phyloP scores from a whole-genome alignment of 2,113 vertebrate species.

The Dicrurus megarhynchus region DNA sequence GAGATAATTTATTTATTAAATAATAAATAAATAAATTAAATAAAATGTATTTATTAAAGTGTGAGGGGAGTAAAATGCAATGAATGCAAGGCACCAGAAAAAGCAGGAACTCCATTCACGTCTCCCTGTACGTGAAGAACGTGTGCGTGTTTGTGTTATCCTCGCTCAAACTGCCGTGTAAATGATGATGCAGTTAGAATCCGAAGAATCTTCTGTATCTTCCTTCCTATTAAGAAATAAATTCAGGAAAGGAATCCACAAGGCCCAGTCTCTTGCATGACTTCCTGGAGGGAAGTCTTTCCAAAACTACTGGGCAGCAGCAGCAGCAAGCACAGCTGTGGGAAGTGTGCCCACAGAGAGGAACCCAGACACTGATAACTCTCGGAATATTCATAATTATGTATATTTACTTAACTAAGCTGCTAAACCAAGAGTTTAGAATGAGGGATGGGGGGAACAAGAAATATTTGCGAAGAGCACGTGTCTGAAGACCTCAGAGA shows the following conservation, averaged over 20 bases:
- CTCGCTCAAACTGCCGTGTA: not conserved
- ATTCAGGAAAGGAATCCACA: not conserved
- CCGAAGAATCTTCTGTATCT: not conserved
- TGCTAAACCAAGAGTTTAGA: not conserved
- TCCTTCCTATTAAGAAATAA: not conserved
- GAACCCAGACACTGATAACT: not conserved
- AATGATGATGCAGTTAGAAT: not conserved
- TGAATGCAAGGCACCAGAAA: not conserved
- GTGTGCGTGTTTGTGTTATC: accelerated
- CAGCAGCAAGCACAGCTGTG: not conserved
- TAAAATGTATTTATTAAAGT: too few relatives aligned
- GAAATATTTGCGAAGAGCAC: not conserved
- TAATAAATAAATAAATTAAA: too few relatives aligned
- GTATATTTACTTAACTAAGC: not conserved
- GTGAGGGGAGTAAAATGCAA: not conserved
- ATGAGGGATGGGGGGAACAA: not conserved
- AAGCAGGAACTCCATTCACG: not conserved
- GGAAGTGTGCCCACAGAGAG: not conserved
- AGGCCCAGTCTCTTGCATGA: not conserved
- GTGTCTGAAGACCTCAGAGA: not conserved
- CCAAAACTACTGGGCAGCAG: not conserved
- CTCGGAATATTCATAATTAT: not conserved
- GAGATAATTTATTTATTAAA: not conserved
- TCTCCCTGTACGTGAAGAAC: accelerated
- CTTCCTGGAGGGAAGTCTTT: not conserved